These are phyloP conservation scores for Enteromius unitaeniatus DNA, from an alignment of 2,797 vertebrate genomes.

Conservation along the genomic window DNA sequence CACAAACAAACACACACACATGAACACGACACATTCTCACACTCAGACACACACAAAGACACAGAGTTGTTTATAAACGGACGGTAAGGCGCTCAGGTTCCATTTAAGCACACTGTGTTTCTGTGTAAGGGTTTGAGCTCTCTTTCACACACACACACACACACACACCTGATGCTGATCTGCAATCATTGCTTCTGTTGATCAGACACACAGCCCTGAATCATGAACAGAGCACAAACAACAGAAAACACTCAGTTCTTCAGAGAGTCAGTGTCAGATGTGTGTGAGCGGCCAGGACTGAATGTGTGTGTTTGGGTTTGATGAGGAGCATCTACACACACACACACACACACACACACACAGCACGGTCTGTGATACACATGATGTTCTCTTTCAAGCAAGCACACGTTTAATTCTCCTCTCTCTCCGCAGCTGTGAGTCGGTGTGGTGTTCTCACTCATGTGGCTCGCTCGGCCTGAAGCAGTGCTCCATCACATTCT, in stretches of 20 bases:
- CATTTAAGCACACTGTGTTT: not conserved
- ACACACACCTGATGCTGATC: not conserved
- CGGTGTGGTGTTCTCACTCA: not conserved
- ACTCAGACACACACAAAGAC: not conserved
- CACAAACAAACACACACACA: not conserved
- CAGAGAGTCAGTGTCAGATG: not conserved
- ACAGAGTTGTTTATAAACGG: not conserved
- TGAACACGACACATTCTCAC: slow-evolving; percentile 30
- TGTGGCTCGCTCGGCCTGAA: not conserved
- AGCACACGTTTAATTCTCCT: not conserved
- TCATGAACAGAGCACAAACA: not conserved
- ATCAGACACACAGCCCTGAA: not conserved
- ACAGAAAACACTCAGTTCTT: not conserved
- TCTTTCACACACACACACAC: too few relatives aligned
- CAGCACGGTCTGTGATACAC: not conserved
- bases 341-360: too few relatives aligned
- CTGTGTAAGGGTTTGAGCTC: not conserved
- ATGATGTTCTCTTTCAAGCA: not conserved
- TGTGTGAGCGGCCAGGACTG: not conserved
- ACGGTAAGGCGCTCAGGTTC: not conserved
- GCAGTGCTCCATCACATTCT: not conserved
- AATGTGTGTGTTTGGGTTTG: not conserved
- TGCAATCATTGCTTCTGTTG: not conserved
- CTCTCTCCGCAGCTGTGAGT: slow-evolving; percentile 3
- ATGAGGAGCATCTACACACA: not conserved